phyloP scores from a whole-genome alignment of 2,113 vertebrate species.

The Damaliscus lunatus region DNA sequence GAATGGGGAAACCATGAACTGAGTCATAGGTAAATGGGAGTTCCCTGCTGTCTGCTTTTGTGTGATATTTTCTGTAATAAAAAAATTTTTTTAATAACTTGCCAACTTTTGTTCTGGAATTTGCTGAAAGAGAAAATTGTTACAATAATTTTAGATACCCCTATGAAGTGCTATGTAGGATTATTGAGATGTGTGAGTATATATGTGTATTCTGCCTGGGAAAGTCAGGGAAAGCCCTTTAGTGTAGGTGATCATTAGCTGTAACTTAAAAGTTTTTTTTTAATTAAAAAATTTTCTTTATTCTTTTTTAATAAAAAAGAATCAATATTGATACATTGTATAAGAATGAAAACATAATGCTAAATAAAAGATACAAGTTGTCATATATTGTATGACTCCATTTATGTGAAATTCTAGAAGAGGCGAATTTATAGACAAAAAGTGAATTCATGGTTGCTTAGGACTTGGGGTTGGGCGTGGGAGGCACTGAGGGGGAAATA shows the following conservation, averaged over 20 bases:
- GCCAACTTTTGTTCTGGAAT: background rate
- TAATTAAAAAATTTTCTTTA: background rate
- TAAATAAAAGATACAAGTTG: background rate
- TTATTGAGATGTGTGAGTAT: background rate
- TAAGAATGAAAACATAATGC: background rate
- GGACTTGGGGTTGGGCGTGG: background rate
- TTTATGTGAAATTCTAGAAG: background rate
- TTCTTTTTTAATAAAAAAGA: background rate
- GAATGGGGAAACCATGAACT: background rate
- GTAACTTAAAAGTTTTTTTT: background rate
- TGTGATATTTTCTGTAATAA: background rate
- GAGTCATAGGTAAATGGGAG: background rate
- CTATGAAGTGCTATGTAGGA: background rate
- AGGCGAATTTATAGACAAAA: background rate
- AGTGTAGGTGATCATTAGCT: background rate
- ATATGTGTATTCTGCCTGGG: background rate
- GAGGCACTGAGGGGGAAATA: fast-evolving
- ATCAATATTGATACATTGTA: background rate
- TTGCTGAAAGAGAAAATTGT: background rate
- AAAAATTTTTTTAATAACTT: background rate
- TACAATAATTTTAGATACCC: background rate
- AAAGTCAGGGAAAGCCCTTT: background rate
- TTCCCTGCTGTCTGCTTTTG: background rate
- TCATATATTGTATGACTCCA: background rate
- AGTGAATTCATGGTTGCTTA: background rate